Evolutionary conservation across 2,797 vertebrate species (phyloP).

Genomic region (Esox lucius): DNA sequence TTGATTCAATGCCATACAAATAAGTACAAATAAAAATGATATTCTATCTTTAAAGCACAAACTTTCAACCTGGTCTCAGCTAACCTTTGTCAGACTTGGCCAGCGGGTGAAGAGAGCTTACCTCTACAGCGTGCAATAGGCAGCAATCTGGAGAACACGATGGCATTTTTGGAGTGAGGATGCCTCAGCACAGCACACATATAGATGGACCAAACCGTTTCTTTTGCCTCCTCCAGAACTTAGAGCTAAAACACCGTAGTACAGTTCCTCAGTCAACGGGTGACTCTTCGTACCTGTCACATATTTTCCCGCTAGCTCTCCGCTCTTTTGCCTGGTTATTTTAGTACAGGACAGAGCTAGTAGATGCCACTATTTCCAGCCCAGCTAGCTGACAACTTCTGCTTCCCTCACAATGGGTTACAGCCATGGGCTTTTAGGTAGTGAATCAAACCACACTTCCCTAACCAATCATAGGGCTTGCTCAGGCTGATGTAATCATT

Average conservation of each 20-base stretch:
- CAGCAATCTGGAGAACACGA: constrained; percentile 87
- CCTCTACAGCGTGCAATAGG: constrained; percentile 83
- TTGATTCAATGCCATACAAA: constrained; percentile 42
- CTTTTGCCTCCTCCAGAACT: constrained; percentile 28
- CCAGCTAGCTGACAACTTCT: constrained; percentile 78
- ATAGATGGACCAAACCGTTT: constrained; percentile 42
- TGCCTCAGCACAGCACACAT: constrained; percentile 53
- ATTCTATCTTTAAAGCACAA: constrained; percentile 30
- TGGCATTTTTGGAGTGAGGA: constrained; percentile 80
- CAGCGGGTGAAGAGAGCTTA: constrained; percentile 67
- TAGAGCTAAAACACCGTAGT: constrained; percentile 33
- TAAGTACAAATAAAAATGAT: constrained; percentile 36
- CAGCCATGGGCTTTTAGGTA: constrained; percentile 82
- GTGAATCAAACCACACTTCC: constrained; percentile 88
- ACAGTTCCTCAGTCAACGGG: constrained; percentile 47
- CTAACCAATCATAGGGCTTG: constrained; percentile 83
- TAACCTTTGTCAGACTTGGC: constrained; percentile 32
- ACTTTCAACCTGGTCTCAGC: constrained; percentile 23
- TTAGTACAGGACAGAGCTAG: constrained; percentile 46
- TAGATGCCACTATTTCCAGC: constrained; percentile 78
- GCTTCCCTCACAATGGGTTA: constrained; percentile 87
- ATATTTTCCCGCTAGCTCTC: constrained; percentile 36
- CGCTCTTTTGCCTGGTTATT: constrained; percentile 29
- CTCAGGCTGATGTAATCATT: constrained; percentile 89
- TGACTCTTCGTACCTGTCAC: constrained; percentile 68